Conservation (phyloP, 2,888 invertebrate genomes). For the Smittia sp. region DNA sequence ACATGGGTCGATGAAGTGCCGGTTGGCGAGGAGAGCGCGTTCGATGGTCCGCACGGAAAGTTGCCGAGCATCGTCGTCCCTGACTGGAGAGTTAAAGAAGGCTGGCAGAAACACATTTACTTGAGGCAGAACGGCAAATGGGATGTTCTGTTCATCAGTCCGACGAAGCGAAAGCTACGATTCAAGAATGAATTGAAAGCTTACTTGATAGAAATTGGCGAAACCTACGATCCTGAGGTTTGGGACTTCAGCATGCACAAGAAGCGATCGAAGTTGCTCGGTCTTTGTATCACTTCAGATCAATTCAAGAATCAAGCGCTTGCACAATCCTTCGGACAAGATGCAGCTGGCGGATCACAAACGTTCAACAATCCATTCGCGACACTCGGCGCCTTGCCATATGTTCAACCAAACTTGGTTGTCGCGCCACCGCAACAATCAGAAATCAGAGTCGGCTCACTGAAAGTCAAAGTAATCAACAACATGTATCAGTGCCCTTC, state of each 20-base stretch:
- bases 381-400: conserved; percentile 26
- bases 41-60: conserved; percentile 51
- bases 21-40: conserved; percentile 57
- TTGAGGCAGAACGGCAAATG: conserved; percentile 75
- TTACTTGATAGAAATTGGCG: conserved; percentile 51
- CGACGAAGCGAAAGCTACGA: conserved; percentile 61
- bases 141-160: conserved; percentile 72
- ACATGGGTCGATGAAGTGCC: conserved; percentile 71
- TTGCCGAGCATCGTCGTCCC: conserved; percentile 62
- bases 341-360: conserved; percentile 45
- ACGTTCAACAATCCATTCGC: conserved; percentile 43
- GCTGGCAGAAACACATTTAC: conserved; percentile 77
- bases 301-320: conserved; percentile 50
- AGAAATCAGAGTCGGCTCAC: conserved; percentile 57
- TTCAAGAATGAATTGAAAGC: conserved; percentile 59
- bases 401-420: conserved; percentile 32
- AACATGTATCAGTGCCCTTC: conserved; percentile 71
- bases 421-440: not conserved
- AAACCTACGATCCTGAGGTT: conserved; percentile 56
- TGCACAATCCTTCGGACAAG: conserved; percentile 33
- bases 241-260: conserved; percentile 63
- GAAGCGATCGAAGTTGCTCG: conserved; percentile 54
- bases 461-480: conserved; percentile 67
- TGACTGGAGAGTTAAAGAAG: conserved; percentile 69
- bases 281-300: conserved; percentile 51